Conservation (phyloP, 2,797 vertebrate genomes). For the Epinephelus awoara region DNA sequence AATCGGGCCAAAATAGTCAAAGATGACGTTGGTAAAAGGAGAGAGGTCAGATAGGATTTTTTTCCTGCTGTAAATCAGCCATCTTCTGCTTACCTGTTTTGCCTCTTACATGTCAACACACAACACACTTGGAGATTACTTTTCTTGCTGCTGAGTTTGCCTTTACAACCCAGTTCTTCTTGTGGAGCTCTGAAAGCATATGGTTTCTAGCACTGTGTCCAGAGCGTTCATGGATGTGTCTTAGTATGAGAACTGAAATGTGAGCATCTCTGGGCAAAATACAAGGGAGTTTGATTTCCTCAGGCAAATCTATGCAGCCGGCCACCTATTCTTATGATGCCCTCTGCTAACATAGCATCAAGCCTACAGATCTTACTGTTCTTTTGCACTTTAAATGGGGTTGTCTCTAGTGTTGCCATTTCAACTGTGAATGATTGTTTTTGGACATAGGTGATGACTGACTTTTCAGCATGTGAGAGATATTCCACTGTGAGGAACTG, state of each 20-base stretch:
- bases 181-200: too few species aligned
- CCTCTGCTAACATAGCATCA: not conserved
- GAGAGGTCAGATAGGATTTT: too few species aligned
- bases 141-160: too few species aligned
- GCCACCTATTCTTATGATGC: not conserved
- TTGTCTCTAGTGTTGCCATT: constrained; percentile 1
- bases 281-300: too few species aligned
- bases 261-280: not conserved
- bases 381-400: not conserved
- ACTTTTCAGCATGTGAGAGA: constrained; percentile 4
- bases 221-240: not conserved
- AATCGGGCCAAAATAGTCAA: too few species aligned
- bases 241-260: not conserved
- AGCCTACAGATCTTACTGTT: not conserved
- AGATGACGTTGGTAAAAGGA: too few species aligned
- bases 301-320: too few species aligned
- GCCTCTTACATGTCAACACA: too few species aligned
- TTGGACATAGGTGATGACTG: constrained; percentile 1
- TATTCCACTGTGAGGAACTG: constrained; percentile 3
- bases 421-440: constrained; percentile 15
- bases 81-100: too few species aligned
- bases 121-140: too few species aligned
- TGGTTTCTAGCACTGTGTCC: not conserved
- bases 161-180: too few species aligned
- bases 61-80: too few species aligned